A percentile compares a stretch with the other conserved stretches of the same genome.
phyloP scores from a whole-genome alignment of 2,888 invertebrate genomes.

The Phragmatobia fuliginosa region DNA sequence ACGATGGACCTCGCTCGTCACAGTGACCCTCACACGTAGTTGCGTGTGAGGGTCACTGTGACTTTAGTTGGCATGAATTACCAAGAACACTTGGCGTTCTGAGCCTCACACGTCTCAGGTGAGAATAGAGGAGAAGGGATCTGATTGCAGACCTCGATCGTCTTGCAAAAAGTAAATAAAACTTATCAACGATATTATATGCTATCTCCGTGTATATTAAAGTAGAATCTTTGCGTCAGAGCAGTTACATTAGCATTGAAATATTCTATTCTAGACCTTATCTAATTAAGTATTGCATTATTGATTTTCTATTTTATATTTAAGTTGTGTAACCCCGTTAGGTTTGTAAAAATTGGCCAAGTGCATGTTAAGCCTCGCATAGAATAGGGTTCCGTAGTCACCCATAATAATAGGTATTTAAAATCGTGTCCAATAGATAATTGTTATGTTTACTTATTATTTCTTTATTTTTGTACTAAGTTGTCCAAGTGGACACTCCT shows the following conservation, averaged over 20 bases:
- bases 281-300: not conserved
- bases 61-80: not conserved
- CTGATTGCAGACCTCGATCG: not conserved
- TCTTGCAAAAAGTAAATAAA: not conserved
- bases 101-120: not conserved
- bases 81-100: not conserved
- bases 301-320: not conserved
- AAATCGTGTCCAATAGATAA: too few relatives aligned
- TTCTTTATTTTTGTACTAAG: too few relatives aligned
- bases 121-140: not conserved
- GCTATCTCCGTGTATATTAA: not conserved
- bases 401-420: too few relatives aligned
- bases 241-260: not conserved
- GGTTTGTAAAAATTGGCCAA: not conserved
- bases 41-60: not conserved
- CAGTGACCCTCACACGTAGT: not conserved
- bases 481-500: too few relatives aligned
- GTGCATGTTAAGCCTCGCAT: too few relatives aligned
- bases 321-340: not conserved
- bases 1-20: not conserved
- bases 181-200: not conserved
- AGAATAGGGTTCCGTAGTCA: too few relatives aligned
- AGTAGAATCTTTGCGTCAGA: not conserved
- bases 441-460: too few relatives aligned
- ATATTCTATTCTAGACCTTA: not conserved